A percentile compares a stretch with the other conserved stretches of the same genome.
phyloP scores from a whole-genome alignment of 2,113 vertebrate species.

The Heliornis fulica region DNA sequence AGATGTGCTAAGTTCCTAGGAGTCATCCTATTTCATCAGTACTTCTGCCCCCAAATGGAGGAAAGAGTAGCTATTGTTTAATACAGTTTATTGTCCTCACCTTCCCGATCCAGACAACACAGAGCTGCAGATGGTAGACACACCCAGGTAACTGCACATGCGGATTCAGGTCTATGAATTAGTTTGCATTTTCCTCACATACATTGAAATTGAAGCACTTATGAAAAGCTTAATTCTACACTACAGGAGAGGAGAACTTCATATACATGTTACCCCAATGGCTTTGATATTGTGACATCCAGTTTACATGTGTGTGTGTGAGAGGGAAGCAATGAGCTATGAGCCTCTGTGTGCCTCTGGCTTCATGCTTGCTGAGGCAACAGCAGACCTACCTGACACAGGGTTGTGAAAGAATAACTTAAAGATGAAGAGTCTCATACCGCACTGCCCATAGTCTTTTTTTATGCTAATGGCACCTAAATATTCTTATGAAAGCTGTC shows the following conservation, averaged over 20 bases:
- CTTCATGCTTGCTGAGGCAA: neutral
- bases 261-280: neutral
- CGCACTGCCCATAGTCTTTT: neutral
- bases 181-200: neutral
- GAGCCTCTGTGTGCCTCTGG: neutral
- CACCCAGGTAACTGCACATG: neutral
- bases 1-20: neutral
- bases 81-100: neutral
- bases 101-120: neutral
- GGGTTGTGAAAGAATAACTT: neutral
- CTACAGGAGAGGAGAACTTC: neutral
- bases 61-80: neutral
- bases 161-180: neutral
- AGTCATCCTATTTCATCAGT: neutral
- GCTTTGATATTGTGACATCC: neutral
- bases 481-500: neutral
- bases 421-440: neutral
- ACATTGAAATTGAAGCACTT: neutral
- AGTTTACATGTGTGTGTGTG: neutral
- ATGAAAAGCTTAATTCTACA: neutral
- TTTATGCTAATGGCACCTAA: neutral
- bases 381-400: neutral
- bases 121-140: neutral
- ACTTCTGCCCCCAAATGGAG: neutral
- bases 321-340: fast-evolving